phyloP scores from a whole-genome alignment of 37 sponge, comb jelly and placozoan species.

The Hormiphora californensis region DNA sequence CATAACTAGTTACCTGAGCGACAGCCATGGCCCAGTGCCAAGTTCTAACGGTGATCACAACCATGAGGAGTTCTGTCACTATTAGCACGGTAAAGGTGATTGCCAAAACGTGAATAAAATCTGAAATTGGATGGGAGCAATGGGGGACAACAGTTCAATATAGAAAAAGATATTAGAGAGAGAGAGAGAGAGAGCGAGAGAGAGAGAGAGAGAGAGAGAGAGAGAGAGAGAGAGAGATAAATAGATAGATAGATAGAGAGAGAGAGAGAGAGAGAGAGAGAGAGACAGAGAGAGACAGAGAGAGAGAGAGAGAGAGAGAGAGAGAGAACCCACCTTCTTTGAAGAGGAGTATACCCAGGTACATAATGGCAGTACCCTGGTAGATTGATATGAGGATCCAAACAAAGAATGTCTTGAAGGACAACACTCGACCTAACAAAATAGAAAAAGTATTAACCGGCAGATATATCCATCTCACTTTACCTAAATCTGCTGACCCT shows the following conservation, averaged over 20 bases:
- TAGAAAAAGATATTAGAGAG: too few relatives aligned
- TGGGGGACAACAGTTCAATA: not conserved
- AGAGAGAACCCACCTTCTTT: constrained; percentile 47
- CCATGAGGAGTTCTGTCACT: constrained; percentile 89
- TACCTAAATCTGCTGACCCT: too few relatives aligned
- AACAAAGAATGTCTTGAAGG: constrained; percentile 86
- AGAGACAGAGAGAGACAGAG: not conserved
- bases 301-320: not conserved
- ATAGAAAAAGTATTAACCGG: not conserved
- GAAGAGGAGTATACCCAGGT: constrained; percentile 44
- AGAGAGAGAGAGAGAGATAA: not conserved
- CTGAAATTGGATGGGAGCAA: constrained; percentile 60
- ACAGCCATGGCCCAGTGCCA: constrained; percentile 90
- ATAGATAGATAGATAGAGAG: too few relatives aligned
- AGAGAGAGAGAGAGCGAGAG: too few relatives aligned
- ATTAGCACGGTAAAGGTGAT: constrained; percentile 91
- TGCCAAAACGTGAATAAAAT: constrained; percentile 83
- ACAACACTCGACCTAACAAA: constrained; percentile 69
- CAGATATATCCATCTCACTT: too few relatives aligned
- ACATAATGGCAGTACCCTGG: constrained; percentile 69
- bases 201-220: not conserved
- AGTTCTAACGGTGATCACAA: constrained; percentile 80
- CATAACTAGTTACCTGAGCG: constrained; percentile 74
- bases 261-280: not conserved
- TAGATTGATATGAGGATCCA: constrained; percentile 87